Conservation (phyloP, 37 sponge, comb jelly and placozoan genomes). For the Petrosia ficiformis region DNA sequence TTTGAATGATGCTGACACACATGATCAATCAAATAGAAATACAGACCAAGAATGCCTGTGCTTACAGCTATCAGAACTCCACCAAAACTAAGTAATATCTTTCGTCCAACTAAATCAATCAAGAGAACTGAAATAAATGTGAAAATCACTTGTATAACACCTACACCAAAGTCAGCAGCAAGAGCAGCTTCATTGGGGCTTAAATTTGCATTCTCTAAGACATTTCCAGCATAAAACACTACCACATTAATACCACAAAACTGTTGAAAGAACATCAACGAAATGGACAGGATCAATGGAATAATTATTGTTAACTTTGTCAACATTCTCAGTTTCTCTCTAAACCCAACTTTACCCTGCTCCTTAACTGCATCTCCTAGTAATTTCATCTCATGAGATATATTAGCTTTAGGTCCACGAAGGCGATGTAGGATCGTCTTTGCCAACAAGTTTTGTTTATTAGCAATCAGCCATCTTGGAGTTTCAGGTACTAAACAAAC, state of each 20-base stretch:
- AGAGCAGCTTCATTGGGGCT: background rate
- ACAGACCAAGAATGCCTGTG: too few relatives aligned
- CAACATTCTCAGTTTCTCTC: too few relatives aligned
- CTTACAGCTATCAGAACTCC: slow-evolving; percentile 16
- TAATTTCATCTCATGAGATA: too few relatives aligned
- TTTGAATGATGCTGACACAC: background rate
- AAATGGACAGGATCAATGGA: too few relatives aligned
- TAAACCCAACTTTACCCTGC: too few relatives aligned
- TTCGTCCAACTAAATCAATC: too few relatives aligned
- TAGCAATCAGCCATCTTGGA: too few relatives aligned
- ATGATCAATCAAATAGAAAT: slow-evolving; percentile 1
- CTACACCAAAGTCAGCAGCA: slow-evolving; percentile 11
- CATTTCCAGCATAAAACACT: slow-evolving; percentile 30
- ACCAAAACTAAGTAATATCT: slow-evolving; percentile 22
- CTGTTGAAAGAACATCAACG: too few relatives aligned
- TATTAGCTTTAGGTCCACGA: background rate
- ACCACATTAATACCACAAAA: slow-evolving; percentile 62
- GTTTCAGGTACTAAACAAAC: too few relatives aligned
- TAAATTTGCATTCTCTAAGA: slow-evolving; percentile 9
- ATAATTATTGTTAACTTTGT: too few relatives aligned
- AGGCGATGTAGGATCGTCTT: background rate
- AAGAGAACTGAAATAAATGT: too few relatives aligned
- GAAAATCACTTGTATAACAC: background rate
- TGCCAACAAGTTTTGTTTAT: background rate
- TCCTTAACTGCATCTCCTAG: too few relatives aligned